Conservation (phyloP, 2,888 invertebrate species). For the Acanthosepion esculentum region DNA sequence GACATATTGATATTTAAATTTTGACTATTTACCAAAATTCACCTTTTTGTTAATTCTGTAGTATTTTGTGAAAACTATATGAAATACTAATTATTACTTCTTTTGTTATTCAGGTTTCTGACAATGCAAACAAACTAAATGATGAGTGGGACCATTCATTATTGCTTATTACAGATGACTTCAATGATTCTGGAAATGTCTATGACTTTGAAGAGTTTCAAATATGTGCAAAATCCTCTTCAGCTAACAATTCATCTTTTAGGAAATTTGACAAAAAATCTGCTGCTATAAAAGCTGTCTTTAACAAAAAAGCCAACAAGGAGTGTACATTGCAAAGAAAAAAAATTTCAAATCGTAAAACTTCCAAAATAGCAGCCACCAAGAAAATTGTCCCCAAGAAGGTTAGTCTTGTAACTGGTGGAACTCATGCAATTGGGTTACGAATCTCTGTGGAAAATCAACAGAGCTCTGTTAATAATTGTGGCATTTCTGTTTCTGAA, state of each 20-base stretch:
- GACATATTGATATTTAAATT: too few relatives aligned
- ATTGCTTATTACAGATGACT: constrained; percentile 35
- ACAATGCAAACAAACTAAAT: too few relatives aligned
- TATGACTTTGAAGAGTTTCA: constrained; percentile 45
- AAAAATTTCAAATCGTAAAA: background rate
- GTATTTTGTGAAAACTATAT: background rate
- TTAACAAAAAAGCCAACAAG: constrained; percentile 14
- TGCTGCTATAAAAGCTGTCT: constrained; percentile 34
- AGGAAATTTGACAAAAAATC: background rate
- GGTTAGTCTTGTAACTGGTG: background rate
- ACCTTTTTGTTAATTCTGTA: too few relatives aligned
- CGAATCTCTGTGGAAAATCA: background rate
- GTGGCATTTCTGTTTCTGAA: background rate
- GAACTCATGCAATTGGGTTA: background rate
- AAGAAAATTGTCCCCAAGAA: background rate
- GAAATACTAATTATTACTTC: background rate
- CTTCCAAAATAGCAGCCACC: background rate
- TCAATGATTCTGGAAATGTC: constrained; percentile 15
- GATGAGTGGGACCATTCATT: constrained; percentile 10
- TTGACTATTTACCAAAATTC: too few relatives aligned
- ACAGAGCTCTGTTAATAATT: background rate
- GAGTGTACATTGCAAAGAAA: background rate
- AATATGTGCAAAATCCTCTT: background rate
- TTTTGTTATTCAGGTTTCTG: background rate
- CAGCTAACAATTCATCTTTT: background rate